Evolutionary conservation across 2,113 vertebrate genomes (phyloP).

Genomic region (Leptobrachium ailaonicum): DNA sequence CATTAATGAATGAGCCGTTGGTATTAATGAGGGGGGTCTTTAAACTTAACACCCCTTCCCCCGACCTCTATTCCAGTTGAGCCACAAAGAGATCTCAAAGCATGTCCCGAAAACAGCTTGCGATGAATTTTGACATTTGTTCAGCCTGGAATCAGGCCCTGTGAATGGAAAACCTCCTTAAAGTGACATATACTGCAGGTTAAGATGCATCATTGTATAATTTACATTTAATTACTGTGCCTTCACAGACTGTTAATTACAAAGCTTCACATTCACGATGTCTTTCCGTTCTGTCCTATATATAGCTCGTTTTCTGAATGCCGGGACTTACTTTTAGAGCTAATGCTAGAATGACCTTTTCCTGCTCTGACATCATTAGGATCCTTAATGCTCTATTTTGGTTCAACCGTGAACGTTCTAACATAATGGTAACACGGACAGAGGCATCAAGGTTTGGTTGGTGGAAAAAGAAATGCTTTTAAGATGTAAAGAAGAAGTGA

Average conservation of each 20-base stretch:
- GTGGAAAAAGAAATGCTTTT: neutral
- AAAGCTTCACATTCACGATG: neutral
- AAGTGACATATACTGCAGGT: no score
- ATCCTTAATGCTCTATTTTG: neutral
- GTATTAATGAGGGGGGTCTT: no score
- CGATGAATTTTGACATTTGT: no score
- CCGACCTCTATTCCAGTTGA: no score
- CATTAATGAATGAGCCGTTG: no score
- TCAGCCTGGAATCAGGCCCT: no score
- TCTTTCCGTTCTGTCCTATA: neutral
- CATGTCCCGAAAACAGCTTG: no score
- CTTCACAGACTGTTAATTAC: neutral
- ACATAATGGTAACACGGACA: neutral
- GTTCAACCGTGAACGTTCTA: neutral
- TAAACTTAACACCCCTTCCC: no score
- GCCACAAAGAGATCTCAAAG: no score
- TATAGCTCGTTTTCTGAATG: neutral
- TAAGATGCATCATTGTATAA: neutral
- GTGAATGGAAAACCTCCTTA: no score
- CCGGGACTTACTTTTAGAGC: neutral
- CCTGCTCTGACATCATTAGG: neutral
- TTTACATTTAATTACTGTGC: conserved; percentile 1
- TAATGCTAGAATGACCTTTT: neutral
- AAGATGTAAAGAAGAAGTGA: no score
- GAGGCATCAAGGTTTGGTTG: no score